phyloP scores from a whole-genome alignment of 2,888 invertebrate species.

The Luperina nickerlii region DNA sequence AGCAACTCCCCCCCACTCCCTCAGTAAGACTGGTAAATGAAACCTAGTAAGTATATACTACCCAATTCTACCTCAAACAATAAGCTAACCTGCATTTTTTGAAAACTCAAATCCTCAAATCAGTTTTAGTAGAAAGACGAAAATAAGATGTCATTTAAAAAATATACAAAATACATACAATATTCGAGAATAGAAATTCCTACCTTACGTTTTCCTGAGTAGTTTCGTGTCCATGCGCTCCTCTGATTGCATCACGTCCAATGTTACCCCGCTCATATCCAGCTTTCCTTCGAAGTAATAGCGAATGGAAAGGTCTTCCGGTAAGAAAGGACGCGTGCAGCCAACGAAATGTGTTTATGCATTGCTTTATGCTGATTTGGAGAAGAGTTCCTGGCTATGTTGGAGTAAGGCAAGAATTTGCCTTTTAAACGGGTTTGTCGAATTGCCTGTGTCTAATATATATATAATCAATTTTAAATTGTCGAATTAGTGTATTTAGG shows the following conservation, averaged over 20 bases:
- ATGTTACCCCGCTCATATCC: constrained; percentile 60
- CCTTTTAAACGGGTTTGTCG: neutral
- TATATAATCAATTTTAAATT: neutral
- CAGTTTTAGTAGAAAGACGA: constrained; percentile 12
- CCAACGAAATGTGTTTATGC: constrained; percentile 43
- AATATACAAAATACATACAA: constrained; percentile 37
- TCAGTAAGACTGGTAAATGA: neutral
- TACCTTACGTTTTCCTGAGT: constrained; percentile 43
- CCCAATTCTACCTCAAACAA: neutral
- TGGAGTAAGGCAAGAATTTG: neutral
- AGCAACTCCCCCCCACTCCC: no score
- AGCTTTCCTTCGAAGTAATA: constrained; percentile 62
- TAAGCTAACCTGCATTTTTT: neutral
- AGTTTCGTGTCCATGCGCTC: constrained; percentile 52
- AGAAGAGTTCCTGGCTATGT: neutral
- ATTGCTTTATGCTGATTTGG: constrained; percentile 48
- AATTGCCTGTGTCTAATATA: neutral
- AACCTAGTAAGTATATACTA: neutral
- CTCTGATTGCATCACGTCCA: constrained; percentile 67
- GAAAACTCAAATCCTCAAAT: neutral
- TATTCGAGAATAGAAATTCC: constrained; percentile 40
- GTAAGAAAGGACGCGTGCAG: constrained; percentile 54
- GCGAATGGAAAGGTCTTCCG: constrained; percentile 62
- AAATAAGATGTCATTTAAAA: constrained; percentile 41
- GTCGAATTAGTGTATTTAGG: neutral